Base-by-base conservation (phyloP, 1,140 invertebrate genomes). In the Rhysida immarginata region DNA sequence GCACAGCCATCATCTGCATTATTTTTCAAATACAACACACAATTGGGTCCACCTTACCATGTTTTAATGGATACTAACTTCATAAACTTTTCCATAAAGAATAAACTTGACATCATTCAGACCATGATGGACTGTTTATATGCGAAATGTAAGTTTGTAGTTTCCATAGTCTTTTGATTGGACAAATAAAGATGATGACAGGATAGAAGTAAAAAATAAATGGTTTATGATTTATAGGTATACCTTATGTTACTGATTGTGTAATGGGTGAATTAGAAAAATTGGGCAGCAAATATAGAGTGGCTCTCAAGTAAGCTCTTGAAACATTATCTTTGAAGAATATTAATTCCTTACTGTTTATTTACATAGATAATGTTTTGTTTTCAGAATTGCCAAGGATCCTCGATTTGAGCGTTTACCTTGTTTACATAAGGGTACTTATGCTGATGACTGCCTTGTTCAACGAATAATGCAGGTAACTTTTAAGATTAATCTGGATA, bases 121-220 rank as follows among this genome's bases (percentile, higher is more conserved):
- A 89, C 86, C 61, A 96, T 99, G 90, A 98, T 98, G 93, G 91
- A 98, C 64, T 99, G 95, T 71, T 73, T 99, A 1, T 97, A 96
- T 74, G 95, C 95, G 13, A 99, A 98, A 74, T 96, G 95, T 80
- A 69, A 71, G 74, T 69, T n/a, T n/a, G n/a, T n/a, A n/a, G n/a
- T n/a, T n/a, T n/a, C n/a, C n/a, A n/a, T n/a, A n/a, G n/a, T n/a
- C n/a, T n/a, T n/a, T n/a, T n/a, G n/a, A n/a, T n/a, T n/a, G n/a
- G n/a, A n/a, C n/a, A n/a, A n/a, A n/a, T n/a, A n/a, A n/a, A n/a
- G n/a, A n/a, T n/a, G n/a, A n/a, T n/a, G n/a, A n/a, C n/a, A n/a
- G n/a, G n/a, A n/a, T n/a, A n/a, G n/a, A n/a, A n/a, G n/a, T n/a
- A n/a, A n/a, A n/a, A n/a, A n/a, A n/a, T n/a, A n/a, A n/a, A n/a